Evolutionary conservation across 53 echinoderm and acorn worm genomes (phyloP).

Genomic region (Temnopleurus reevesii): DNA sequence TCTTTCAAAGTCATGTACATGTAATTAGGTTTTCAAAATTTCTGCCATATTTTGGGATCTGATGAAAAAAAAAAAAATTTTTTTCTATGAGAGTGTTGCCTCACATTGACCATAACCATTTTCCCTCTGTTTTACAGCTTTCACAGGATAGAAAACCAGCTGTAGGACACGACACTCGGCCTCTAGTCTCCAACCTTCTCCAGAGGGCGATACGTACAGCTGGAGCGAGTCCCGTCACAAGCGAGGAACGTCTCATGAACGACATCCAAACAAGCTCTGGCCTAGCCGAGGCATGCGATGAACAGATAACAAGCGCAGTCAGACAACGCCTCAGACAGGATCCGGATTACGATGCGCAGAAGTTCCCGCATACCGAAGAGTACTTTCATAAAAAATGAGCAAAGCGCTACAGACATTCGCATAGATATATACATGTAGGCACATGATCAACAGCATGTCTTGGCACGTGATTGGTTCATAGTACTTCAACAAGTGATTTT

Average conservation of each 20-base stretch:
- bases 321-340: slow-evolving; percentile 77
- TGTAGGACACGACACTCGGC: slow-evolving; percentile 70
- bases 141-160: slow-evolving; percentile 79
- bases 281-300: slow-evolving; percentile 84
- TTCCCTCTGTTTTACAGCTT: slow-evolving; percentile 59
- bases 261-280: slow-evolving; percentile 69
- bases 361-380: slow-evolving; percentile 80
- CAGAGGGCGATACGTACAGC: slow-evolving; percentile 71
- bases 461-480: too few relatives aligned
- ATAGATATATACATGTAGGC: too few relatives aligned
- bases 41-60: too few relatives aligned
- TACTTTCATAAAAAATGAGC: slow-evolving; percentile 45
- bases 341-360: slow-evolving; percentile 76
- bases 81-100: too few relatives aligned
- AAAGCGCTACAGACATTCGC: neutral
- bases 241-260: slow-evolving; percentile 67
- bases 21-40: too few relatives aligned
- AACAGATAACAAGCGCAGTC: slow-evolving; percentile 81
- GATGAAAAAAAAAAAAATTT: too few relatives aligned
- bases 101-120: too few relatives aligned
- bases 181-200: slow-evolving; percentile 77
- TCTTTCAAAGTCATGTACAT: too few relatives aligned
- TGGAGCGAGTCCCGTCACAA: slow-evolving; percentile 73
- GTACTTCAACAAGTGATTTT: too few relatives aligned
- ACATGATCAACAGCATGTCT: neutral